phyloP scores from a whole-genome alignment of 2,888 invertebrate species.

The Scotopteryx bipunctaria region DNA sequence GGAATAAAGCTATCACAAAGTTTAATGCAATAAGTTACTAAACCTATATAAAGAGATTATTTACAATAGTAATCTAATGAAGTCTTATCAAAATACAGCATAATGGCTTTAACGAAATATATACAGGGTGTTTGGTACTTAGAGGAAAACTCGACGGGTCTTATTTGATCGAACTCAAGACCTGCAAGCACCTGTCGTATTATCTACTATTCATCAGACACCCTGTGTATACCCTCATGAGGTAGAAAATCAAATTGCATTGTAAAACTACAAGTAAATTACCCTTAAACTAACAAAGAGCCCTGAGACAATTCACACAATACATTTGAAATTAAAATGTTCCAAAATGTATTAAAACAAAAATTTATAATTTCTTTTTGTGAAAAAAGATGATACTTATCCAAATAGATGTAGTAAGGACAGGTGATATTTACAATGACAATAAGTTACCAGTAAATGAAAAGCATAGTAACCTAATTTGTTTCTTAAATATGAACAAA shows the following conservation, averaged over 20 bases:
- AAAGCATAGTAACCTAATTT: slow-evolving; percentile 2
- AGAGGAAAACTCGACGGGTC: too few relatives aligned
- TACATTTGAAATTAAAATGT: too few relatives aligned
- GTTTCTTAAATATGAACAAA: slow-evolving; percentile 37
- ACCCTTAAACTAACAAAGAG: slow-evolving; percentile 10
- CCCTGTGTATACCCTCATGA: slow-evolving; percentile 69
- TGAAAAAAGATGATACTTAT: too few relatives aligned
- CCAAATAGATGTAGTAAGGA: neutral
- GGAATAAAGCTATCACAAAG: slow-evolving; percentile 73
- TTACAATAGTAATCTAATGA: slow-evolving; percentile 46
- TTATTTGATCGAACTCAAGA: too few relatives aligned
- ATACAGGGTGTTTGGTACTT: too few relatives aligned
- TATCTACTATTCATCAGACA: too few relatives aligned
- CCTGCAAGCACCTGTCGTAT: too few relatives aligned
- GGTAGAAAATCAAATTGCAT: slow-evolving; percentile 75
- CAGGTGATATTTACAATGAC: slow-evolving; percentile 48
- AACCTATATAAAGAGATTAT: slow-evolving; percentile 48
- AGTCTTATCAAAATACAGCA: slow-evolving; percentile 40
- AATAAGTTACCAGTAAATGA: slow-evolving; percentile 15
- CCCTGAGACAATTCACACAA: too few relatives aligned
- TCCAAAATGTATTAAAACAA: too few relatives aligned
- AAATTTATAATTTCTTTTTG: too few relatives aligned
- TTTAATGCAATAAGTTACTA: slow-evolving; percentile 77
- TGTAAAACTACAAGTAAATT: slow-evolving; percentile 50
- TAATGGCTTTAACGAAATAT: slow-evolving; percentile 48